A percentile compares a stretch with the other conserved stretches of the same genome.
Evolutionary conservation across 2,797 vertebrate genomes (phyloP).

Genomic region (Takifugu rubripes): DNA sequence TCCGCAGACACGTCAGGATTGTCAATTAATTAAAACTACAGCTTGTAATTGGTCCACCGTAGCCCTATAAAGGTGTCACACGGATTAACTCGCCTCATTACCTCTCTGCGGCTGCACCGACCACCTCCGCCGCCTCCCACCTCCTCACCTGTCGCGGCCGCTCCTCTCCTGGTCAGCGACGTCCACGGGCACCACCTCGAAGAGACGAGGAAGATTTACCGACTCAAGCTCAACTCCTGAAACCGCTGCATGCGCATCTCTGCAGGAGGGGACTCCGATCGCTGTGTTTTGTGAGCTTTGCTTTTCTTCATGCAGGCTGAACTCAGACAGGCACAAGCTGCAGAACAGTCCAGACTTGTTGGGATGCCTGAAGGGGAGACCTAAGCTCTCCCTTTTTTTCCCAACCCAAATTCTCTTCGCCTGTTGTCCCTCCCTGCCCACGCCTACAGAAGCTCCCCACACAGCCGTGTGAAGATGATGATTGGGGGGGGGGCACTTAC

Average conservation of each 20-base stretch:
- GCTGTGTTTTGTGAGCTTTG: slow-evolving; percentile 26
- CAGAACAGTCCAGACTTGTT: slow-evolving; percentile 71
- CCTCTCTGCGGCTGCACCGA: slow-evolving; percentile 37
- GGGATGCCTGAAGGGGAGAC: slow-evolving; percentile 67
- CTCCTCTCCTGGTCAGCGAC: background rate
- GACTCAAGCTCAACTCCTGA: slow-evolving; percentile 5
- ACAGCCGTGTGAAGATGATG: slow-evolving; percentile 1
- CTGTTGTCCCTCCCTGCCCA: slow-evolving; percentile 49
- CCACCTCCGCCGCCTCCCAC: slow-evolving; percentile 36
- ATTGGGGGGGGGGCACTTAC: background rate
- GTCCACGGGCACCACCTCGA: slow-evolving; percentile 9
- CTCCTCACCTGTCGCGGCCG: slow-evolving; percentile 51
- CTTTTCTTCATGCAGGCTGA: slow-evolving; percentile 15
- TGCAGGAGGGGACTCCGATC: slow-evolving; percentile 16
- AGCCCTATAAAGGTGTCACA: no score
- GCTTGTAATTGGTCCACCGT: no score
- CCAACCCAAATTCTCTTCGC: slow-evolving; percentile 16
- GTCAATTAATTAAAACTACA: no score
- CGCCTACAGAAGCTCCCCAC: slow-evolving; percentile 23
- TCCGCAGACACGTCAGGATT: no score
- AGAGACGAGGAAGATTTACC: background rate
- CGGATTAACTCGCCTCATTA: slow-evolving; percentile 15
- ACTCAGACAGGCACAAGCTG: slow-evolving; percentile 28
- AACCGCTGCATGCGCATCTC: slow-evolving; percentile 38
- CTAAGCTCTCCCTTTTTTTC: slow-evolving; percentile 33